Base-by-base conservation (phyloP, 2,113 vertebrate species). In the Odocoileus hemionus region DNA sequence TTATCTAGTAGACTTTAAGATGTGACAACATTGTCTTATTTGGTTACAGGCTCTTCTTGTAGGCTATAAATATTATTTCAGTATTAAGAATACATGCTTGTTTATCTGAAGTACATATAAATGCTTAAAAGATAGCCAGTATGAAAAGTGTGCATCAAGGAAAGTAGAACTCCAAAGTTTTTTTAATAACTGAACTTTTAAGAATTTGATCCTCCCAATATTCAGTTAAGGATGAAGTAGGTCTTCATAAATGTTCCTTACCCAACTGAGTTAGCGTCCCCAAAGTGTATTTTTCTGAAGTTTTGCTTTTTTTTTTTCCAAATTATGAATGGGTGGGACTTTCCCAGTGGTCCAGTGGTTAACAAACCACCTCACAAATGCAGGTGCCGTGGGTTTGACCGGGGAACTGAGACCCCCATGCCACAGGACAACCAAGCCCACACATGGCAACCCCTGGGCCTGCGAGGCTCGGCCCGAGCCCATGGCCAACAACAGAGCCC, bases 11-110 rank as follows among this genome's bases (percentile, higher is more conserved):
- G 80, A 93, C 50, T 80, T 87, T 83, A 85, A 87, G 64, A 64
- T 25, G 14, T 82, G 85, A 91, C 61, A 96, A 11, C 86, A 91
- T 80, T 87, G 36, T 83, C 94, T 83, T 97, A 74, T 76, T 89
- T 89, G 96, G 94, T 89, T 94, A 67, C 78, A 96, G 92, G 13
- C 33, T 82, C 7, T 95, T 30, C 67, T 95, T 93, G 43, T 80
- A 87, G 91, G 85, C 84, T 86, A 17, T 61, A 94, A 97, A 95
- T 94, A 80, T 52, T 95, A 84, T 17, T 61, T 94, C 67, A 57
- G 43, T 93, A 55, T 87, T 91, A 70, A 58, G 23, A 90, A 52
- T 55, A 50, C 74, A 39, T 80, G 39, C 23, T 83, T 94, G 26
- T 36, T 83, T 93, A 78, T 78, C 74, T 86, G 60, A 96, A 86